Conservation (phyloP, 2,797 vertebrate genomes). For the Masticophis lateralis region DNA sequence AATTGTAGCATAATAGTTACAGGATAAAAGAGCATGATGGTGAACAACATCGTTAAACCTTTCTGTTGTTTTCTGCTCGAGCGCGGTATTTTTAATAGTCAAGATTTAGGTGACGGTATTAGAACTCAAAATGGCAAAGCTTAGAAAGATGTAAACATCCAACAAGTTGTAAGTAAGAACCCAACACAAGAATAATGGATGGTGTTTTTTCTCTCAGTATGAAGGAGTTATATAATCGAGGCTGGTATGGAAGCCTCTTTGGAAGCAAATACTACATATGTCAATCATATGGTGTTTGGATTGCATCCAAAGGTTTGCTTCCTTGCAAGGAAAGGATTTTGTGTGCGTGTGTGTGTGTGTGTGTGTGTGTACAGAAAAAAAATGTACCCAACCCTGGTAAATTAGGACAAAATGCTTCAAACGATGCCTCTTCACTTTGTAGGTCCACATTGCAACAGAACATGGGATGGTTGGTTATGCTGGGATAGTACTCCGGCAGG, state of each 20-base stretch:
- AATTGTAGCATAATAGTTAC: neutral
- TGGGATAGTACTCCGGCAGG: conserved; percentile 88
- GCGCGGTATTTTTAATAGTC: neutral
- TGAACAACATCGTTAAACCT: neutral
- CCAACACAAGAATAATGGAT: neutral
- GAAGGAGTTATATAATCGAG: neutral
- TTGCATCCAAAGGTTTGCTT: neutral
- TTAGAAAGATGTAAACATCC: neutral
- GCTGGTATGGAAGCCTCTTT: neutral
- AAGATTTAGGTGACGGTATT: neutral
- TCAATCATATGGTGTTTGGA: neutral
- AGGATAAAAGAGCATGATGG: neutral
- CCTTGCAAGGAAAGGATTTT: neutral
- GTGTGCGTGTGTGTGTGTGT: neutral
- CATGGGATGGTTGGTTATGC: conserved; percentile 98
- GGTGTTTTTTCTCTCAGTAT: neutral
- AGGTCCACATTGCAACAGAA: conserved; percentile 88
- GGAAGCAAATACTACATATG: neutral
- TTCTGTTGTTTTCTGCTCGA: neutral
- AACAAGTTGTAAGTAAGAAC: neutral
- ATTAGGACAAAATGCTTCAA: neutral
- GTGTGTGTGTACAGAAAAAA: neutral
- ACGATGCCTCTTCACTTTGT: conserved; percentile 1
- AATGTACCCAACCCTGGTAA: neutral
- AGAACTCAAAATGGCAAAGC: neutral